Evolutionary conservation across 2,113 vertebrate species (phyloP).

Genomic region (Barbus barbus): DNA sequence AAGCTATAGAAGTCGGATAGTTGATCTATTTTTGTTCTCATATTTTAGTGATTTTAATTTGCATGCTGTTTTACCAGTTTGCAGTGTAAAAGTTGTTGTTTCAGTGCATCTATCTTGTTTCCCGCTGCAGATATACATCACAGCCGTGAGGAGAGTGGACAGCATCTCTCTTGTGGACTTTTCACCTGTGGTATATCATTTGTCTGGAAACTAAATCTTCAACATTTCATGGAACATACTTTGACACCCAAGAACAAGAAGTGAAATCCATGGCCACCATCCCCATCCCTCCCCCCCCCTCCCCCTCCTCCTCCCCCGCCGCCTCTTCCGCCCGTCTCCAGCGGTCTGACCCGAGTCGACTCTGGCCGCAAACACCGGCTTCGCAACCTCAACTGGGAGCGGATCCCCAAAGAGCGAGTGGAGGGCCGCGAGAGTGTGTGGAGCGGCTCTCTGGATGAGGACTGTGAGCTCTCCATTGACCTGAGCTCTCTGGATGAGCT

Average conservation of each 20-base stretch:
- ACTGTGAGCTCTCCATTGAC: constrained; percentile 76
- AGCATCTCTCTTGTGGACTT: too few species aligned
- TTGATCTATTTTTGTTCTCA: too few species aligned
- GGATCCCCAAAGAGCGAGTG: constrained; percentile 79
- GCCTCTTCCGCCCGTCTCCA: constrained; percentile 51
- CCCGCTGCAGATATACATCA: constrained; percentile 25
- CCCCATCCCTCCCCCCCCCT: constrained; percentile 49
- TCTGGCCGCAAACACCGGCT: constrained; percentile 67
- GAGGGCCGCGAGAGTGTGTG: constrained; percentile 78
- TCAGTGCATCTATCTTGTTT: constrained; percentile 9
- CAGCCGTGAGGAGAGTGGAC: constrained; percentile 17
- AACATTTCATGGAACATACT: constrained; percentile 72
- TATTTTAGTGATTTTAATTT: not conserved
- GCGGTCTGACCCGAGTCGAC: constrained; percentile 62
- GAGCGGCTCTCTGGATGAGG: constrained; percentile 64
- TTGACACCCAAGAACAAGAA: constrained; percentile 55
- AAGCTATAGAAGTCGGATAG: too few species aligned
- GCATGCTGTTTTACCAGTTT: not conserved
- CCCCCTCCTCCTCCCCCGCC: constrained; percentile 57
- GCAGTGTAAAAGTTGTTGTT: not conserved
- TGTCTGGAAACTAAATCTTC: constrained; percentile 60
- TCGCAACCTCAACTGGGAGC: constrained; percentile 81
- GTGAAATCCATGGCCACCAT: constrained; percentile 71
- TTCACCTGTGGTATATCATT: not conserved
- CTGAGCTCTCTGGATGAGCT: constrained; percentile 78